Base-by-base conservation (phyloP, 2,113 vertebrate genomes). In the Sinosuthora webbiana region DNA sequence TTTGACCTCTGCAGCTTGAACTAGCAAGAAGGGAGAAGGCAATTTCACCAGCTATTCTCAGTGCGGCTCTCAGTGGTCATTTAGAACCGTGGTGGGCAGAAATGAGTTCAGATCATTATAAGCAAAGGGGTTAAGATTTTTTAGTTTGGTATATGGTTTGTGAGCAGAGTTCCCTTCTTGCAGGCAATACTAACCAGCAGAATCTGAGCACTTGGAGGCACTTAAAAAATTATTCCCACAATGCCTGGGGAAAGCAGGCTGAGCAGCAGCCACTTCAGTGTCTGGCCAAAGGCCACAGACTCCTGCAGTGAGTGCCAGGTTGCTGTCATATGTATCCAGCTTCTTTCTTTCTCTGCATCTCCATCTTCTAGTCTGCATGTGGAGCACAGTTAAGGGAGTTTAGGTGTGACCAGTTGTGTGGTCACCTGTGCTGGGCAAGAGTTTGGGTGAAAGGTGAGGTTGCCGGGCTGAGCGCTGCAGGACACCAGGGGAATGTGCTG, bases 1-100 rank as follows among this genome's bases (percentile, higher is more conserved):
- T 94, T 97, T 97, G 95, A 97, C 97, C 97, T 97, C 94, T 87
- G 45, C 83, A 87, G 64, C 95, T 96, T 96, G 87, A 96, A 92
- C 87, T 85, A 91, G 91, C 83, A 49, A 94, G 89, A 87, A 88
- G 60, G 71, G 88, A 96, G 91, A 94, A 94, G 87, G 95, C 94
- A 97, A 96, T 97, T 97, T 97, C 89, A 75, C 67, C 67, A 83
- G 94, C 93, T 94, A 42, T 94, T 96, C 91, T 94, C 80, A 56
- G 63, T 49, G 93, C 13, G 2, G 7, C 76, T 93, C 89, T 97
- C 95, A 89, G 89, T 87, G 92, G 95, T 88, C 82, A 17, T 95
- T 96, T 92, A 83, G 91, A 95, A 90, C 67, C 2, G 16, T 94
- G 83, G 92, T n/a, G 57, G 82, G 77, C 87, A 94, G 89, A 95